phyloP scores from a whole-genome alignment of 2,797 vertebrate species.

The Hypotaenidia philippensis region DNA sequence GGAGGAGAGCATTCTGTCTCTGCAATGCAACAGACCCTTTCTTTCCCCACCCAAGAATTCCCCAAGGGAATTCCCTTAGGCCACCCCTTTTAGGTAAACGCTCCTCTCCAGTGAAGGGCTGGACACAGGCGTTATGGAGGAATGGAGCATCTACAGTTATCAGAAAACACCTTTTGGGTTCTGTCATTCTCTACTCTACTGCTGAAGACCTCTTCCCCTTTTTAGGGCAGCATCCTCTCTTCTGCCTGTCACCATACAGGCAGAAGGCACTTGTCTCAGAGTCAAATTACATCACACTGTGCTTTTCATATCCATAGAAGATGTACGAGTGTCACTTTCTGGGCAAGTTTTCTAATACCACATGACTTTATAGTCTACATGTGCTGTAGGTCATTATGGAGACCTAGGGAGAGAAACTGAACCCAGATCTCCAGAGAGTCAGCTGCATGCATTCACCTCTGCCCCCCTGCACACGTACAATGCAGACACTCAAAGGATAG shows the following conservation, averaged over 20 bases:
- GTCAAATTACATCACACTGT: not conserved
- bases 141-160: not conserved
- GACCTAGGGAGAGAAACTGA: not conserved
- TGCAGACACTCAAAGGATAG: not conserved
- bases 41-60: not conserved
- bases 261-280: not conserved
- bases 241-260: not conserved
- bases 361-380: not conserved
- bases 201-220: not conserved
- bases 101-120: not conserved
- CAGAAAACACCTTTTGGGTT: not conserved
- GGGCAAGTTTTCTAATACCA: not conserved
- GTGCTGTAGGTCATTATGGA: not conserved
- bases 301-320: not conserved
- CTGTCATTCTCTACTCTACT: not conserved
- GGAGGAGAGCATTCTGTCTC: not conserved
- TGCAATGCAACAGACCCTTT: not conserved
- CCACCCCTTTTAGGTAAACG: not conserved
- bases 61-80: no score
- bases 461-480: not conserved
- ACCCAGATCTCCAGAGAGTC: not conserved
- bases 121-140: not conserved
- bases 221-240: not conserved
- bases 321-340: not conserved
- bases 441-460: not conserved